Evolutionary conservation across 2,113 vertebrate species (phyloP).

Genomic region (Siniperca chuatsi): DNA sequence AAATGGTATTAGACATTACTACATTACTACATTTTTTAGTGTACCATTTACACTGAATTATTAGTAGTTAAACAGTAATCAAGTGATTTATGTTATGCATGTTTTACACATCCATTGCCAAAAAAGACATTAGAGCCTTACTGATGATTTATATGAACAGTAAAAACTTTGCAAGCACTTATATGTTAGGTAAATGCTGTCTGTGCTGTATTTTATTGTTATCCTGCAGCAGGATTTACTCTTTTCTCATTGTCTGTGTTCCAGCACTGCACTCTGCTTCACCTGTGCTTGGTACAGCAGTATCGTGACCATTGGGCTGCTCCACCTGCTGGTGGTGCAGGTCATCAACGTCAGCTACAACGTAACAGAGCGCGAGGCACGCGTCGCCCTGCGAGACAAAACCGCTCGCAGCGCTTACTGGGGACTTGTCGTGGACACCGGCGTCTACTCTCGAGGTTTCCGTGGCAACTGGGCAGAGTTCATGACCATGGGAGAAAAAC

Average conservation of each 20-base stretch:
- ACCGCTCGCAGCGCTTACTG: conserved; percentile 86
- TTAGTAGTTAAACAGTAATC: not conserved
- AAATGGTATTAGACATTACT: not conserved
- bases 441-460: conserved; percentile 89
- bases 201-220: not conserved
- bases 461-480: conserved; percentile 93
- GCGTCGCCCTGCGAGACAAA: conserved; percentile 90
- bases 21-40: not conserved
- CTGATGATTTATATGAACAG: not conserved
- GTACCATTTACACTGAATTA: not conserved
- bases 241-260: conserved; percentile 26
- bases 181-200: not conserved
- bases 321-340: conserved; percentile 93
- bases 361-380: conserved; percentile 93
- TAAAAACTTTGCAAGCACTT: not conserved
- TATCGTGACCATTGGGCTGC: conserved; percentile 91
- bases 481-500: conserved; percentile 83
- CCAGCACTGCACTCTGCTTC: conserved; percentile 93
- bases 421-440: conserved; percentile 93
- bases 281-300: conserved; percentile 97
- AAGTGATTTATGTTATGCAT: not conserved
- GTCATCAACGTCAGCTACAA: conserved; percentile 96
- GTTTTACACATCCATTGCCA: not conserved
- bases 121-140: not conserved
- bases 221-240: not conserved